A percentile compares a stretch with the other conserved stretches of the same genome.
phyloP scores from a whole-genome alignment of 2,888 invertebrate species.

The Orthonychiurus folsomi region DNA sequence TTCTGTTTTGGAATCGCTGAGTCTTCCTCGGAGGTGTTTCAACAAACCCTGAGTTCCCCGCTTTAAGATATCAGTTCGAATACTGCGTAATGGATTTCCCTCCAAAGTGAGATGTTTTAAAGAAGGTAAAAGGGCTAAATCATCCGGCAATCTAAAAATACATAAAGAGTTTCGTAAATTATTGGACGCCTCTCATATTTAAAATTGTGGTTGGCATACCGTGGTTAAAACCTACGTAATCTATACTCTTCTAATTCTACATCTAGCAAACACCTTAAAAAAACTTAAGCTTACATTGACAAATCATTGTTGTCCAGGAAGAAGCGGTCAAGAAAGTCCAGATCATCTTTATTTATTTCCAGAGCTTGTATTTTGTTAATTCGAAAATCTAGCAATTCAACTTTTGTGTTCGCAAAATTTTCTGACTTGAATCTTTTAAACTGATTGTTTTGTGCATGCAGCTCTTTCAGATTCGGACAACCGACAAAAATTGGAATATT shows the following conservation, averaged over 20 bases:
- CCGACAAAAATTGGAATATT: conserved; percentile 68
- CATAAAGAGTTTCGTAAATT: neutral
- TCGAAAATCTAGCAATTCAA: conserved; percentile 36
- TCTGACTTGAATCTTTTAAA: conserved; percentile 45
- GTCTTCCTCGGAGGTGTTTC: conserved; percentile 50
- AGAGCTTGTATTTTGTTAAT: conserved; percentile 33
- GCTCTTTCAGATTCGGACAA: conserved; percentile 65
- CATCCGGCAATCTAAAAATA: conserved; percentile 55
- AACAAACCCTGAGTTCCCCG: conserved; percentile 74
- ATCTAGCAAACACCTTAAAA: too few species aligned
- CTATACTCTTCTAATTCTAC: too few species aligned
- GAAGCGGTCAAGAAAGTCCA: conserved; percentile 64
- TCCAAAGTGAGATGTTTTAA: conserved; percentile 73
- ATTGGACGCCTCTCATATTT: too few species aligned
- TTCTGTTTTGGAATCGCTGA: conserved; percentile 9
- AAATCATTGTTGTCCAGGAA: conserved; percentile 75
- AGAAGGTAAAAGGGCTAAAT: conserved; percentile 61
- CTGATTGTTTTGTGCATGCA: conserved; percentile 73
- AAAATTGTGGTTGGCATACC: neutral
- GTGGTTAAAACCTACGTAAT: too few species aligned
- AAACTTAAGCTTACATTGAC: conserved; percentile 45
- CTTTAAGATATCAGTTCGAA: conserved; percentile 71
- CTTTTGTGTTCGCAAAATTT: conserved; percentile 25
- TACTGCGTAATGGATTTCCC: conserved; percentile 73
- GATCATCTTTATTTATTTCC: conserved; percentile 27